These are phyloP conservation scores for Drosophila monieri DNA, from an alignment of 2,888 invertebrate species.

Conservation along the genomic window DNA sequence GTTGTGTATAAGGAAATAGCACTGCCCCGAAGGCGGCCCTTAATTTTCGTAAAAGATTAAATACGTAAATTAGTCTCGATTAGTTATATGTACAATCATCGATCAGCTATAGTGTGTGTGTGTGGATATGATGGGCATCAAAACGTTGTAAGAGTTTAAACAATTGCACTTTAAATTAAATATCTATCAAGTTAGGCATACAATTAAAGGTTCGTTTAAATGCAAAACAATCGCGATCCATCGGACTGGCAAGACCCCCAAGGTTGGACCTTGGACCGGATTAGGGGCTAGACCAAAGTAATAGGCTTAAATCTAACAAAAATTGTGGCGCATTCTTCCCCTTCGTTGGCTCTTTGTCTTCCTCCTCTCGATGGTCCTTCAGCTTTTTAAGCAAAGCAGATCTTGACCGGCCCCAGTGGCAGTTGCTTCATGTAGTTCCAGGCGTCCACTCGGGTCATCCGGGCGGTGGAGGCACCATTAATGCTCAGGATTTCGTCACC, in stretches of 20 bases:
- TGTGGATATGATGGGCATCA: constrained; percentile 22
- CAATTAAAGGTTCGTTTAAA: constrained; percentile 54
- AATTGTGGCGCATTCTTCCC: constrained; percentile 70
- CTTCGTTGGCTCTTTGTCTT: constrained; percentile 24
- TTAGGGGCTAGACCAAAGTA: constrained; percentile 33
- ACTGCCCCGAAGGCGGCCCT: constrained; percentile 27
- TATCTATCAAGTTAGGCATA: constrained; percentile 53
- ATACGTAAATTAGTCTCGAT: constrained; percentile 73
- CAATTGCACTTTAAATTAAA: constrained; percentile 57
- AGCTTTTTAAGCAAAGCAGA: constrained; percentile 78
- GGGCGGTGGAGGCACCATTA: constrained; percentile 91
- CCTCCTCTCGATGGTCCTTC: constrained; percentile 7
- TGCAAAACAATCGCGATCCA: constrained; percentile 62
- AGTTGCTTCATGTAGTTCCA: constrained; percentile 97
- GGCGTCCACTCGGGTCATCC: constrained; percentile 96
- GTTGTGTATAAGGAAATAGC: constrained; percentile 63
- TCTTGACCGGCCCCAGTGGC: constrained; percentile 91
- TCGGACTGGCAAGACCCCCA: constrained; percentile 41
- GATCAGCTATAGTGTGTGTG: constrained; percentile 16
- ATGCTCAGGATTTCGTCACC: constrained; percentile 95
- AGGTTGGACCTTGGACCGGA: constrained; percentile 43
- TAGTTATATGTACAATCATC: constrained; percentile 58
- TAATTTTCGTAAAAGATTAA: constrained; percentile 52
- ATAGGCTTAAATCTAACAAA: constrained; percentile 55
- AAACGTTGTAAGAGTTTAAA: constrained; percentile 43